Evolutionary conservation across 2,888 invertebrate species (phyloP).

Genomic region (Phanerotoma sp.): DNA sequence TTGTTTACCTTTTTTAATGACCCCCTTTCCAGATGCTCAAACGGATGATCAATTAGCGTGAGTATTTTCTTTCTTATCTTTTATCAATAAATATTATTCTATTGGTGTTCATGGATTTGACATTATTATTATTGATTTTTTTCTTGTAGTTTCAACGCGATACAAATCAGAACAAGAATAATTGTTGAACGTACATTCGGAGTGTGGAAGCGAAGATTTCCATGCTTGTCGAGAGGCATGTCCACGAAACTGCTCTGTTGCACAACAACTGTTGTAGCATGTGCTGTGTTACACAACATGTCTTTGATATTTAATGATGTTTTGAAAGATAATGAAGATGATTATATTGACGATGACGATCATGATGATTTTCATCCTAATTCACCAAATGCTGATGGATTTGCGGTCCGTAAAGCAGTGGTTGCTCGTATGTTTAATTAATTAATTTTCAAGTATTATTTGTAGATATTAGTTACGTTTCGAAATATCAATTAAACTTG

Average conservation of each 20-base stretch:
- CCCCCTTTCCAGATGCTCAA: conserved; percentile 23
- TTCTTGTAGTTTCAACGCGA: conserved; percentile 20
- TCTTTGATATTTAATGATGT: conserved; percentile 26
- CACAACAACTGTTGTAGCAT: conserved; percentile 31
- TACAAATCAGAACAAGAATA: conserved; percentile 26
- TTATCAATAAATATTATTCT: background rate
- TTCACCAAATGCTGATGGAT: conserved; percentile 19
- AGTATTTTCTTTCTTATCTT: background rate
- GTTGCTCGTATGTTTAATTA: conserved; percentile 21
- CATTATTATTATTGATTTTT: background rate
- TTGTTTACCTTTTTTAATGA: conserved; percentile 28
- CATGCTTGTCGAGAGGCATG: conserved; percentile 25
- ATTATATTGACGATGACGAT: background rate
- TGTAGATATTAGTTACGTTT: too few species aligned
- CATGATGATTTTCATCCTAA: conserved; percentile 5
- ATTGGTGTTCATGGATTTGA: background rate
- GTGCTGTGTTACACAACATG: conserved; percentile 32
- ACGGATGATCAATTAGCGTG: conserved; percentile 26
- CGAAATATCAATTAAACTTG: too few species aligned
- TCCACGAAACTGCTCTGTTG: conserved; percentile 29
- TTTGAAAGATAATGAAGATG: conserved; percentile 27
- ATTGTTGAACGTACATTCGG: conserved; percentile 28
- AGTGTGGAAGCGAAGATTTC: conserved; percentile 30
- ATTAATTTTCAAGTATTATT: too few species aligned
- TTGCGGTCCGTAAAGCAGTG: conserved; percentile 16